Evolutionary conservation across 2,113 vertebrate species (phyloP).

Genomic region (Paradisaea rubra): DNA sequence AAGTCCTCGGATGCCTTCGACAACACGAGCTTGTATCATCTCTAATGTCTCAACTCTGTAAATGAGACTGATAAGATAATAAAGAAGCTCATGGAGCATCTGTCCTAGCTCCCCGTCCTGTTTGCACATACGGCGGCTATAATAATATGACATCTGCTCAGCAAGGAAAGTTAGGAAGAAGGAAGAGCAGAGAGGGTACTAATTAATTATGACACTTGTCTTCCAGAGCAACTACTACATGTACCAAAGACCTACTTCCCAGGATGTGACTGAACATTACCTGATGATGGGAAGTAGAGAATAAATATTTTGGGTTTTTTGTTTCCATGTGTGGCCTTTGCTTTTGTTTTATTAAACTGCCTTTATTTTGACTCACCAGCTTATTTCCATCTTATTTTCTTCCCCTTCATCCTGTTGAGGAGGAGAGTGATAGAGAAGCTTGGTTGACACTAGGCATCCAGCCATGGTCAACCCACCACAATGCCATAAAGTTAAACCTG

Average conservation of each 20-base stretch:
- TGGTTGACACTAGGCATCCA: not conserved
- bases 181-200: not conserved
- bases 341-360: not conserved
- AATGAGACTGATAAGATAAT: no score
- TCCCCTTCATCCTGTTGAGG: not conserved
- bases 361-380: not conserved
- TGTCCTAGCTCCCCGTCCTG: no score
- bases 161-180: not conserved
- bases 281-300: not conserved
- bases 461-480: not conserved
- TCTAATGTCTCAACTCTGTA: no score
- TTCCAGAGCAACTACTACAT: not conserved
- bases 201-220: not conserved
- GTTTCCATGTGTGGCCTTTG: not conserved
- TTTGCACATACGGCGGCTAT: no score
- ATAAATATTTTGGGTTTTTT: not conserved
- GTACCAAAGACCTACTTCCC: not conserved
- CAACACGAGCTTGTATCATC: no score
- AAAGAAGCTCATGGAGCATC: no score
- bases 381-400: not conserved
- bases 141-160: not conserved
- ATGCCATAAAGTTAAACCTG: not conserved
- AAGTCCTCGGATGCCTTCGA: no score
- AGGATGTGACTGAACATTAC: not conserved
- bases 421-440: not conserved